Conservation (phyloP, 2,797 vertebrate genomes). For the Phataginus tricuspis region DNA sequence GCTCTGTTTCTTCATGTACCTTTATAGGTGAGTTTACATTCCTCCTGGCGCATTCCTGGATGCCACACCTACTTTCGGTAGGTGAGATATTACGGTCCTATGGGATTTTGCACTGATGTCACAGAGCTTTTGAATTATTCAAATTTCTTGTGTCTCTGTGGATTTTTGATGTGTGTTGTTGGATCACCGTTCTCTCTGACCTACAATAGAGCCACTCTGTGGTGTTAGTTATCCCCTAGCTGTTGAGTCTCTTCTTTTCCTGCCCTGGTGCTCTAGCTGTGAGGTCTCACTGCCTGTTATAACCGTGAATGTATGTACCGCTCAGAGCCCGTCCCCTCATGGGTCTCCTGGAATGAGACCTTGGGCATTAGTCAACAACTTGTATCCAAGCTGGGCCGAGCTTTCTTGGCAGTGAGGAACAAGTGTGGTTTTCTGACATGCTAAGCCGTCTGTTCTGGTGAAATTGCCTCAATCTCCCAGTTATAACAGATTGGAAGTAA, state of each 20-base stretch:
- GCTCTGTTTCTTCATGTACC: slow-evolving; percentile 99
- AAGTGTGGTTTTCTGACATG: neutral
- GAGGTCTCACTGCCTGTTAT: neutral
- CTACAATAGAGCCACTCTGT: neutral
- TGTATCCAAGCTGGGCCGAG: neutral
- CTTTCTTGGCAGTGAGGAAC: neutral
- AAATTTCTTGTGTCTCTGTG: neutral
- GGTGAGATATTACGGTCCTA: neutral
- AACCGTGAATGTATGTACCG: neutral
- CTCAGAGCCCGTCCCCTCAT: neutral
- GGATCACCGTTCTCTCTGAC: neutral
- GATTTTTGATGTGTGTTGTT: neutral
- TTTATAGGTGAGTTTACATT: slow-evolving; percentile 93
- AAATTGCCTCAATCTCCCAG: neutral
- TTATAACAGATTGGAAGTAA: neutral
- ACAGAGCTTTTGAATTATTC: neutral
- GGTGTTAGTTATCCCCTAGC: neutral
- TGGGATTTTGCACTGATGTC: neutral
- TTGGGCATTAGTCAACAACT: neutral
- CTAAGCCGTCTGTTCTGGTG: neutral
- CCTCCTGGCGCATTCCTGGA: neutral
- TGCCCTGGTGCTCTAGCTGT: neutral
- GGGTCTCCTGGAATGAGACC: neutral
- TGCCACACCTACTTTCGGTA: neutral
- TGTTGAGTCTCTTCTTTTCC: neutral